phyloP scores from a whole-genome alignment of 2,113 vertebrate species.

The Ranitomeya variabilis region DNA sequence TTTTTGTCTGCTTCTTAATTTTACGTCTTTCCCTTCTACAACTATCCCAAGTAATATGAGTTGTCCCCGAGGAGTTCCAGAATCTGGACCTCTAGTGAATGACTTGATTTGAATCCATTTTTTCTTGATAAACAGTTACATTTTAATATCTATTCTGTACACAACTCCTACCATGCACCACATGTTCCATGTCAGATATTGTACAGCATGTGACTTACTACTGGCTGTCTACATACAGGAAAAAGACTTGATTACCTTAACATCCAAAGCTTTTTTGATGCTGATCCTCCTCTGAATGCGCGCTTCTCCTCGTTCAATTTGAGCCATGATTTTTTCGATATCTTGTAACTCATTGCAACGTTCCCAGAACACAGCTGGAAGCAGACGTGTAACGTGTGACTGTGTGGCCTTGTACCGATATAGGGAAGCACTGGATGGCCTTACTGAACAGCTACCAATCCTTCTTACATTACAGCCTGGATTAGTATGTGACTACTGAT shows the following conservation, averaged over 20 bases:
- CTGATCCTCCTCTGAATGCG: constrained; percentile 88
- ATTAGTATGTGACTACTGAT: not conserved
- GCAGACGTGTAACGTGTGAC: constrained; percentile 35
- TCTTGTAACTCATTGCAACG: constrained; percentile 89
- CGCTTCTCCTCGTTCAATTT: constrained; percentile 87
- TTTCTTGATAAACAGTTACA: no score
- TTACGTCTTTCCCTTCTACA: no score
- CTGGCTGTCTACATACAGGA: no score
- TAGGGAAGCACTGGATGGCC: not conserved
- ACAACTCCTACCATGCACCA: no score
- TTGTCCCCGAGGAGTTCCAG: no score
- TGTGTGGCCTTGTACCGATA: not conserved
- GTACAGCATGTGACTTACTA: no score
- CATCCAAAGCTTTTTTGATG: constrained; percentile 89
- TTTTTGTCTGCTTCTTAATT: no score
- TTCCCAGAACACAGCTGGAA: constrained; percentile 88
- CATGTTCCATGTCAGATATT: no score
- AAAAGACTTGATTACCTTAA: constrained; percentile 74
- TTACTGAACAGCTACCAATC: not conserved
- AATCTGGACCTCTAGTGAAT: no score
- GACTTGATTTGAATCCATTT: no score
- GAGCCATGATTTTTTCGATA: constrained; percentile 89
- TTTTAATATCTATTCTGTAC: no score
- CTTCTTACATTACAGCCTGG: not conserved
- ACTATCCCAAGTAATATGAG: no score